Conservation (phyloP, 1,140 invertebrate species). For the Drosophila pallidifrons region DNA sequence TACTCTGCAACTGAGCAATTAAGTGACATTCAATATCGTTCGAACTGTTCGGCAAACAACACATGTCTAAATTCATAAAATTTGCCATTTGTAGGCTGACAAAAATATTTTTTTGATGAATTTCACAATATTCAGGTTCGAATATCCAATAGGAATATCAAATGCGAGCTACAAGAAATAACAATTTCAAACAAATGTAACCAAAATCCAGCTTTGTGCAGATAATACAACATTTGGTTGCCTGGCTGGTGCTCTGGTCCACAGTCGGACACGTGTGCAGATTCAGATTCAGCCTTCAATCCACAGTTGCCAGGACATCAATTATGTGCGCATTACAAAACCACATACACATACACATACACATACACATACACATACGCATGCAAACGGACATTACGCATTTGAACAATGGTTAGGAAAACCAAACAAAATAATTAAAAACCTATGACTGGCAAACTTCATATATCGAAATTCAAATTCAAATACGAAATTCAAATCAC, state of each 20-base stretch:
- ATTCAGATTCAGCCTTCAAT: slow-evolving; percentile 9
- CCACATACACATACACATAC: slow-evolving; percentile 30
- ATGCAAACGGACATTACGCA: slow-evolving; percentile 15
- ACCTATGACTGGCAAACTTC: slow-evolving; percentile 54
- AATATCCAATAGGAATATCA: background rate
- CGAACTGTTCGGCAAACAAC: background rate
- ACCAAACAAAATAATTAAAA: slow-evolving; percentile 82
- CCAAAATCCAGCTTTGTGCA: slow-evolving; percentile 41
- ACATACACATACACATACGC: slow-evolving; percentile 3
- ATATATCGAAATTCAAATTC: slow-evolving; percentile 57
- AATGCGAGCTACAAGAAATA: slow-evolving; percentile 1
- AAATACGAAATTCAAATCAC: slow-evolving; percentile 82
- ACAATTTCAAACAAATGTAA: slow-evolving; percentile 29
- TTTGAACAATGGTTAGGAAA: slow-evolving; percentile 43
- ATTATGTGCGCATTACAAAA: slow-evolving; percentile 70
- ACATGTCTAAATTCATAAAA: background rate
- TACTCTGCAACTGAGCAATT: background rate
- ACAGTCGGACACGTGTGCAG: slow-evolving; percentile 31
- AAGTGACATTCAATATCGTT: background rate
- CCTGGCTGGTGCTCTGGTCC: background rate
- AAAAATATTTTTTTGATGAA: slow-evolving; percentile 10
- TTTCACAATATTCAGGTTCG: background rate
- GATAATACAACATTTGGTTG: slow-evolving; percentile 42
- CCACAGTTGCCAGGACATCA: slow-evolving; percentile 56
- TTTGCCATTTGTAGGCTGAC: background rate